Evolutionary conservation across 2,113 vertebrate species (phyloP), one percentile per base, ranked within the genome.

Genomic region (Bombycilla garrulus): DNA sequence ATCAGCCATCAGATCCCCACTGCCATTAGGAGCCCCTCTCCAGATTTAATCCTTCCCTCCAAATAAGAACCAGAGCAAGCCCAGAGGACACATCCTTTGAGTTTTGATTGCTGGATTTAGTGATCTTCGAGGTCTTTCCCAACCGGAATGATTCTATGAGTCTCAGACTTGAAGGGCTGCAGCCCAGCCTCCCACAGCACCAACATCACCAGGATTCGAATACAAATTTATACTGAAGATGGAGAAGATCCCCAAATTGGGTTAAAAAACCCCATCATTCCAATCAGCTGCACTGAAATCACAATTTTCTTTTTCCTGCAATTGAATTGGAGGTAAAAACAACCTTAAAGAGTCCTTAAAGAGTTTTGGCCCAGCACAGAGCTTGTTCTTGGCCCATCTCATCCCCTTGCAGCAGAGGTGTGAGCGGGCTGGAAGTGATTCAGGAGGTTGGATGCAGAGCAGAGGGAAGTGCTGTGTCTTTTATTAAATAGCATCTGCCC

Each of bases 401-500:
- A 2, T 67, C n/a, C 17, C 67, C 54, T 65, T 19, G 4, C 77
- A 91, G 62, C 3, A 4, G 54, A 88, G 77, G 64, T 64, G 56
- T 0, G 7, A 90, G 81, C 2, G 0, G 36, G 61, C 65, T 93
- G 89, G 65, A 91, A 74, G 53, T 89, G 78, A 96, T 91, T 92
- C 87, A 83, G 88, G 57, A 88, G 71, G 50, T 38, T 95, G 31
- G 89, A 94, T 66, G 2, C 83, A 57, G 61, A 96, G 45, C 78
- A 93, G 95, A 95, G 22, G 51, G 58, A 84, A 94, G 81, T 4
- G 4, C 53, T 51, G 60, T 72, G 57, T 81, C 93, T 81, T 94
- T 95, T 73, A 96, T 96, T 96, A 97, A 96, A 54, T 81, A 96
- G 94, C 92, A 91, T 92, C 95, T 96, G 95, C 92, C 95, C 90